A percentile compares a stretch with the other conserved stretches of the same genome.
phyloP scores from a whole-genome alignment of 2,797 vertebrate species.

The Sebastes minor region DNA sequence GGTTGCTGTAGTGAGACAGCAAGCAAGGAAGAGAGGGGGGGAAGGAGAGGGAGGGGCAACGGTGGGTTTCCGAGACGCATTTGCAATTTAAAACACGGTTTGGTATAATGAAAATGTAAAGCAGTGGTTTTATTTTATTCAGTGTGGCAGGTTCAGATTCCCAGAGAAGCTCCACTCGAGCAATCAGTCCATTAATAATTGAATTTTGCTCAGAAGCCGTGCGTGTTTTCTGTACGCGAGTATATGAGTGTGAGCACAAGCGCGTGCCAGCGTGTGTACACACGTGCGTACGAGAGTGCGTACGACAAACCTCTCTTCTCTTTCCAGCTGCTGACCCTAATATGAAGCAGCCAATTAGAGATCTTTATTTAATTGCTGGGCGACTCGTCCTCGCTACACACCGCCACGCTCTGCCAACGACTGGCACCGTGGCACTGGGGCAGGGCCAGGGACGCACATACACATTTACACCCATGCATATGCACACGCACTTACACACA shows the following conservation, averaged over 20 bases:
- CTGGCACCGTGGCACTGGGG: constrained; percentile 72
- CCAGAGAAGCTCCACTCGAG: constrained; percentile 92
- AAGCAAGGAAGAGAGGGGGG: constrained; percentile 29
- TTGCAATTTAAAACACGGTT: constrained; percentile 98
- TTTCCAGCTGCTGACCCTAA: constrained; percentile 93
- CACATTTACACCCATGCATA: constrained; percentile 81
- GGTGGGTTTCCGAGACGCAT: constrained; percentile 81
- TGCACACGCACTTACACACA: constrained; percentile 32
- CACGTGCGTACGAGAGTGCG: constrained; percentile 62
- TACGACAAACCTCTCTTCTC: constrained; percentile 85
- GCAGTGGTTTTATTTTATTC: constrained; percentile 97
- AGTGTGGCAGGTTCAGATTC: constrained; percentile 96
- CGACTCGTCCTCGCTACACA: constrained; percentile 75
- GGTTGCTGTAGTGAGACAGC: constrained; percentile 69
- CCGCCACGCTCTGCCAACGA: constrained; percentile 64
- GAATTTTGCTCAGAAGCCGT: constrained; percentile 90
- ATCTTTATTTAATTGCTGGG: constrained; percentile 93
- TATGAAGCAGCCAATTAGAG: constrained; percentile 94
- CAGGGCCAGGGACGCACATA: constrained; percentile 83
- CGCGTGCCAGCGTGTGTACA: constrained; percentile 30
- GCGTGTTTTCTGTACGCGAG: constrained; percentile 62
- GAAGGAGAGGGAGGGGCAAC: constrained; percentile 60
- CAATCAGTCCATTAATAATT: constrained; percentile 98
- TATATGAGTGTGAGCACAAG: constrained; percentile 40
- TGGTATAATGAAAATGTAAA: constrained; percentile 99